These are phyloP conservation scores for Paramormyrops hopkinsi DNA, from an alignment of 2,797 vertebrate genomes.

Conservation along the genomic window DNA sequence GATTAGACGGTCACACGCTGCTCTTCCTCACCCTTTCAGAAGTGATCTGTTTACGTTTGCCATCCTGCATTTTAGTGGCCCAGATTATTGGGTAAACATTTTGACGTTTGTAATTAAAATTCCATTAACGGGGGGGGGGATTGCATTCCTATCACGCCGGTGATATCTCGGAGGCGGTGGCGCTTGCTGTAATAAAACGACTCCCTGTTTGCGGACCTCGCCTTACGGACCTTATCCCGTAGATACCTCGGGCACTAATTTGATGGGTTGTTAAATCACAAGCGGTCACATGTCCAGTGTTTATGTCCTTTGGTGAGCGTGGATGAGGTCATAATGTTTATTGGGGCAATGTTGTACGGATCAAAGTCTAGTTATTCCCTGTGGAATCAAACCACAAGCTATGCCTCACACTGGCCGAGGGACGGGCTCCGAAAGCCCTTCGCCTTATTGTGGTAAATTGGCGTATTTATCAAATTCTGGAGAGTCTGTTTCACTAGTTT, in stretches of 20 bases:
- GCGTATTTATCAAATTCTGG: neutral
- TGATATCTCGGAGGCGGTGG: neutral
- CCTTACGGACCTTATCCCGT: neutral
- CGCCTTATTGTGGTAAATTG: neutral
- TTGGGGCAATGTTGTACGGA: neutral
- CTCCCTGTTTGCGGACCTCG: neutral
- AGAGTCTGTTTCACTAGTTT: neutral
- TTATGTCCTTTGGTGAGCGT: neutral
- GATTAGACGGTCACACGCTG: neutral
- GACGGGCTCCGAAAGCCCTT: neutral
- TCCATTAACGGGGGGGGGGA: neutral
- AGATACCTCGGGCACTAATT: neutral
- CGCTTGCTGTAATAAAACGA: neutral
- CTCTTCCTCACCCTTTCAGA: neutral
- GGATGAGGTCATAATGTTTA: neutral
- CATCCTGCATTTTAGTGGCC: neutral
- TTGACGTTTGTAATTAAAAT: constrained; percentile 4
- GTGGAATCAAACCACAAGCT: neutral
- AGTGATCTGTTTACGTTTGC: constrained; percentile 3
- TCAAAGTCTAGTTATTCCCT: neutral
- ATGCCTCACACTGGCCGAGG: neutral
- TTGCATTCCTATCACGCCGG: neutral
- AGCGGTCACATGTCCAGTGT: neutral
- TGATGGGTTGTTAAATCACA: neutral
- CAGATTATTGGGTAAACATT: neutral